Evolutionary conservation across 2,888 invertebrate species (phyloP), one percentile per base, ranked within the genome.

Genomic region (Allygus modestus): DNA sequence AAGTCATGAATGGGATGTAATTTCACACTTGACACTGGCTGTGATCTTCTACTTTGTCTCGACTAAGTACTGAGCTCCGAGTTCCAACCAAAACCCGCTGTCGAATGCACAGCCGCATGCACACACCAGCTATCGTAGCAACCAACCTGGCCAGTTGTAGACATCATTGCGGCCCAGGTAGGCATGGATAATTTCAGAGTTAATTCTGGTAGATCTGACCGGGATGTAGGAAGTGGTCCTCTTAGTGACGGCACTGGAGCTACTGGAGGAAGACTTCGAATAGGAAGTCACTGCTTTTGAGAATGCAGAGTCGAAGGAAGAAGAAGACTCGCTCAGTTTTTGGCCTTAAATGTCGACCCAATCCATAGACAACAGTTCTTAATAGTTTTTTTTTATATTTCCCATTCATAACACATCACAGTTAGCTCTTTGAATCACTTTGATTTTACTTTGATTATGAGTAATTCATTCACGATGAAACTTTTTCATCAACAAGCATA

Each of bases 121-220:
- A 33, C 37, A 73, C 12, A 69, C 69, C n/a, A n/a, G 51, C 54
- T 54, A n/a, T 12, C 73, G 33, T 77, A 77, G 77, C 77, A 51
- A 77, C 77, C 77, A 77, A 77, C 77, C 77, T 77, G 77, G 77
- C 77, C 77, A 77, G 43, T 43, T 28, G 37, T 77, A 77, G 77
- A 51, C 41, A 51, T 77, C 77, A 26, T 77, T 77, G 77, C 46
- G 77, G 51, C 46, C 77, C 77, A 77, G 41, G 41, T 77, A 77
- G 2, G 77, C 77, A 28, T 77, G 77, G 46, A 77, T 77, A 31
- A 77, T 77, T 28, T 77, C 77, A n/a, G 77, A 46, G 51, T 77
- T 77, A 43, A 77, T 77, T 12, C 77, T 37, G 9, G 77, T 77
- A 43, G 77, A 77, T 20, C 77, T 37, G 46, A 77, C 4, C 28